A percentile compares a stretch with the other conserved stretches of the same genome.
Evolutionary conservation across 2,113 vertebrate genomes (phyloP).

Genomic region (Aldabrachelys gigantea): DNA sequence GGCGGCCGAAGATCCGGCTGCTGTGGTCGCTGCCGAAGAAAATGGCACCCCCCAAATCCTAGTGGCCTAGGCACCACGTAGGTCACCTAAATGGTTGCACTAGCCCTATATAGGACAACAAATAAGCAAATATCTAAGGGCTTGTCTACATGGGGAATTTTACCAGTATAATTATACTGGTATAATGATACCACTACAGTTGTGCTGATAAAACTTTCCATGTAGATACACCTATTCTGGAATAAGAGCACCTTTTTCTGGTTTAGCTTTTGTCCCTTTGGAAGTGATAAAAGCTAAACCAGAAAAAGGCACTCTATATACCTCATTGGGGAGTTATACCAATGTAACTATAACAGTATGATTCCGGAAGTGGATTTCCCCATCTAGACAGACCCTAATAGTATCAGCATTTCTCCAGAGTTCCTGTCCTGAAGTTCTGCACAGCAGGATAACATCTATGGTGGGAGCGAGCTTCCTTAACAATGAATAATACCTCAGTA

Average conservation of each 20-base stretch:
- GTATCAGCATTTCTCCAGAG: not conserved
- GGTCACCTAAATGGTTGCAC: too few relatives aligned
- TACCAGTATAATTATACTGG: not conserved
- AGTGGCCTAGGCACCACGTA: too few relatives aligned
- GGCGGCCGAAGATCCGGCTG: too few relatives aligned
- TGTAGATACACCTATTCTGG: not conserved
- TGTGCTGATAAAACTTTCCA: not conserved
- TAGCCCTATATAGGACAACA: not conserved
- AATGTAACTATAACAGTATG: not conserved
- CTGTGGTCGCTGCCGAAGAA: too few relatives aligned
- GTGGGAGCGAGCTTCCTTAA: not conserved
- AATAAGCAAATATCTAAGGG: not conserved
- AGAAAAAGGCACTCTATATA: not conserved
- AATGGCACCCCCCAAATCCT: too few relatives aligned
- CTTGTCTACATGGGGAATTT: fast-evolving
- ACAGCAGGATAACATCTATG: not conserved
- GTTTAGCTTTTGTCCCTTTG: not conserved
- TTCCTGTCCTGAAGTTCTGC: not conserved
- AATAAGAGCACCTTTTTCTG: not conserved
- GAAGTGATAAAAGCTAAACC: not conserved
- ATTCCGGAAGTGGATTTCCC: conserved; percentile 34
- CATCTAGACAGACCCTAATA: conserved; percentile 21
- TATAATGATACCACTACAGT: not conserved
- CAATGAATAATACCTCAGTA: not conserved
- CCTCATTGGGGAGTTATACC: not conserved